Conservation (phyloP, 2,113 vertebrate species). For the Onychostruthus taczanowskii region DNA sequence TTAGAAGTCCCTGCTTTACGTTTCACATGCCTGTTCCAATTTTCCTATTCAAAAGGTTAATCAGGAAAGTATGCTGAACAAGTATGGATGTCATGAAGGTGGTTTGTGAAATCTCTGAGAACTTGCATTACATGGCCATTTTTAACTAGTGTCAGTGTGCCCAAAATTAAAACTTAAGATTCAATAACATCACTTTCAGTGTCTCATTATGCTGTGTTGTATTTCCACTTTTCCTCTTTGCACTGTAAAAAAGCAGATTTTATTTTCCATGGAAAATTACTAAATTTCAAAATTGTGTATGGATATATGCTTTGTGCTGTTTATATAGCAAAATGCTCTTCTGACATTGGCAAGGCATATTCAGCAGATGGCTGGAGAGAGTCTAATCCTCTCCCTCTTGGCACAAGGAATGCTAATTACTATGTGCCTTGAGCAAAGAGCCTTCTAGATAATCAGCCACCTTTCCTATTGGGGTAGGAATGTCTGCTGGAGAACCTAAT, state of each 20-base stretch:
- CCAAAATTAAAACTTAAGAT: conserved; percentile 23
- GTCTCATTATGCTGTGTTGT: not conserved
- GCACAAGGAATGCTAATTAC: not conserved
- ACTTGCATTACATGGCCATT: not conserved
- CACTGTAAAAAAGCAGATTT: not conserved
- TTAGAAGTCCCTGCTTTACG: not conserved
- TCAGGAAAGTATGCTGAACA: not conserved
- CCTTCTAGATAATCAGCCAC: not conserved
- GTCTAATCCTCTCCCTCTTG: not conserved
- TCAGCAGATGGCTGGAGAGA: conserved; percentile 17
- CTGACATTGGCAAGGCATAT: conserved; percentile 18
- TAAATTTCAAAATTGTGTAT: not conserved
- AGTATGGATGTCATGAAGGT: conserved; percentile 2
- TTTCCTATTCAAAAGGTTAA: conserved; percentile 19
- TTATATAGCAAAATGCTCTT: conserved; percentile 10
- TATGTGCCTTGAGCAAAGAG: not conserved
- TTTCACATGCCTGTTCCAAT: not conserved
- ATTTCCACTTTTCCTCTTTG: not conserved
- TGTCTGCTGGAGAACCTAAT: not conserved
- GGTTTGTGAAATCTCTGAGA: conserved; percentile 11
- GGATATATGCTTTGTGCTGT: not conserved
- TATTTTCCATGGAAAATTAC: conserved; percentile 23
- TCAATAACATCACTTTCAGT: not conserved
- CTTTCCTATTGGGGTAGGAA: not conserved
- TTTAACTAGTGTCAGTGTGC: not conserved